These are phyloP conservation scores for Lapara coniferarum DNA, from an alignment of 2,888 invertebrate genomes.

Conservation along the genomic window DNA sequence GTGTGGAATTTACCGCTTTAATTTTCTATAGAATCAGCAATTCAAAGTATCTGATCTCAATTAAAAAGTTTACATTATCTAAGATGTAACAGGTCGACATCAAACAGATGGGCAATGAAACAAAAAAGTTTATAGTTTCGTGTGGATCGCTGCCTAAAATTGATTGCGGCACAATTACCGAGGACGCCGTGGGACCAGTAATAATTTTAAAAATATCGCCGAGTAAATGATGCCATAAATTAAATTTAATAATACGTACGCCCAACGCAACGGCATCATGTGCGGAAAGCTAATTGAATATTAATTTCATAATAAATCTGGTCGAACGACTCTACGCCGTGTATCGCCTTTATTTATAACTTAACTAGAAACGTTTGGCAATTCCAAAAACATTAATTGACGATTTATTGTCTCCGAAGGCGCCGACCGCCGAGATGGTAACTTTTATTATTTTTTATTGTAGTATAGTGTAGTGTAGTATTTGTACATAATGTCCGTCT, in stretches of 20 bases:
- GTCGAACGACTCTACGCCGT: conserved; percentile 65
- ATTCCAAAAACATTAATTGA: conserved; percentile 50
- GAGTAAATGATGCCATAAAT: conserved; percentile 82
- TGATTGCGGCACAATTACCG: conserved; percentile 67
- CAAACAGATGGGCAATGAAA: conserved; percentile 30
- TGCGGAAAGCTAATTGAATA: conserved; percentile 84
- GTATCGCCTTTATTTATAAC: conserved; percentile 71
- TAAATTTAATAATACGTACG: conserved; percentile 81
- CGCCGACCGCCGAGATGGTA: conserved; percentile 33
- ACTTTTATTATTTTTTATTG: conserved; percentile 34
- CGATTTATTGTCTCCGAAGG: conserved; percentile 46
- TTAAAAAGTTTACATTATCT: conserved; percentile 10
- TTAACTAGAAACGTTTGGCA: conserved; percentile 59
- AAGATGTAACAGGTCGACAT: conserved; percentile 23
- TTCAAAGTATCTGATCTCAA: background rate
- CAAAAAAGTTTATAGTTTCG: conserved; percentile 35
- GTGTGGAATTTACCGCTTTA: background rate
- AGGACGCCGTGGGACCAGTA: conserved; percentile 67
- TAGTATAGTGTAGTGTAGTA: conserved; percentile 30
- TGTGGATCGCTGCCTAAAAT: conserved; percentile 55
- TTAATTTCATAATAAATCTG: conserved; percentile 82
- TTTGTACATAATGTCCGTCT: conserved; percentile 48
- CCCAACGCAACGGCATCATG: conserved; percentile 78
- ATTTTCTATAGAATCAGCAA: background rate
- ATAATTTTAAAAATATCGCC: conserved; percentile 80